Evolutionary conservation across 1,140 invertebrate genomes (phyloP).

Genomic region (Tetraneura akinire): DNA sequence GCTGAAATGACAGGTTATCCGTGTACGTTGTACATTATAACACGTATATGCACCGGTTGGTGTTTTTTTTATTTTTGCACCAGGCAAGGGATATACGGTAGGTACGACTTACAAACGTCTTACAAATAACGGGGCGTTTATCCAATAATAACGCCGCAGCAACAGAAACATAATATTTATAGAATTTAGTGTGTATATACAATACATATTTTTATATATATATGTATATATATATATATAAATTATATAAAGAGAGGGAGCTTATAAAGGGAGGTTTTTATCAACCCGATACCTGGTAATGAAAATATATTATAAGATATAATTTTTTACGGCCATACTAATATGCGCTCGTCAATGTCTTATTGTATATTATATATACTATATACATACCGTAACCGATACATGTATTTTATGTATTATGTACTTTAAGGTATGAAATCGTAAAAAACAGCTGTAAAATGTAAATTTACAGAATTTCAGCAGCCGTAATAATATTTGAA

Average conservation of each 20-base stretch:
- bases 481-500: no score
- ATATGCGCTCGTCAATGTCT: conserved; percentile 37
- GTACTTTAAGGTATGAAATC: not conserved
- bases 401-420: no score
- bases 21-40: not conserved
- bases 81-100: conserved; percentile 16
- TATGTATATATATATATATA: no score
- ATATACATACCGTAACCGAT: no score
- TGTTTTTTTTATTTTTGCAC: conserved; percentile 23
- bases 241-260: no score
- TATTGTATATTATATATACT: conserved; percentile 8
- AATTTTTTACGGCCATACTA: not conserved
- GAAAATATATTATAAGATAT: not conserved
- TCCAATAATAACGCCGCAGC: conserved; percentile 21
- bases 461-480: not conserved
- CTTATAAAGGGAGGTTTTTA: not conserved
- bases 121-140: conserved; percentile 40
- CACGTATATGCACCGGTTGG: not conserved
- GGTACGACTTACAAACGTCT: not conserved
- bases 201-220: no score
- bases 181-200: no score
- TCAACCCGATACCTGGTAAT: not conserved
- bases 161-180: conserved; percentile 40
- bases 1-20: conserved; percentile 34
- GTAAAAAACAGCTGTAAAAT: not conserved